phyloP scores from a whole-genome alignment of 2,797 vertebrate genomes.

The Oreochromis grahami region DNA sequence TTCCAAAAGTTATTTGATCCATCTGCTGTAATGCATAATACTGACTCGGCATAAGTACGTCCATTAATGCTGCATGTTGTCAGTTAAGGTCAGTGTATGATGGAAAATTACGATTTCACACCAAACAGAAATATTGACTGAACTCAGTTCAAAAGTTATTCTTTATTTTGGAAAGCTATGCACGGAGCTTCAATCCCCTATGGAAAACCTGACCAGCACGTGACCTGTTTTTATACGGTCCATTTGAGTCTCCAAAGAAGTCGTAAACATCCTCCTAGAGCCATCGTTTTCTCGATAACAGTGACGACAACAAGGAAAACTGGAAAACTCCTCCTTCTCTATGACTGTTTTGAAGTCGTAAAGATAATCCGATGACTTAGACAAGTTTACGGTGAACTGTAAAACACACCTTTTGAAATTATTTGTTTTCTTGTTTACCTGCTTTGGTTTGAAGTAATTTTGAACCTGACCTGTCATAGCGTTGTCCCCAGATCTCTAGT shows the following conservation, averaged over 20 bases:
- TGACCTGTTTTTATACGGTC: not conserved
- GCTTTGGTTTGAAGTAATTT: not conserved
- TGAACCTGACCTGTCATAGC: not conserved
- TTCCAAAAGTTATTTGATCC: not conserved
- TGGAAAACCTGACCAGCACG: not conserved
- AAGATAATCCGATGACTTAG: constrained; percentile 36
- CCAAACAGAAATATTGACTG: not conserved
- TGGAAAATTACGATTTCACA: not conserved
- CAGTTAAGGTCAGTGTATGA: not conserved
- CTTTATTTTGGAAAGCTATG: not conserved
- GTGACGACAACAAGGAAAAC: not conserved
- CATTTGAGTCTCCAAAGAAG: not conserved
- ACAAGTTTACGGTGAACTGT: not conserved
- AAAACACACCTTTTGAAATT: constrained; percentile 1
- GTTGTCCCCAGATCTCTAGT: not conserved
- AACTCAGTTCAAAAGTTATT: not conserved
- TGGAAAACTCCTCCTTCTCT: not conserved
- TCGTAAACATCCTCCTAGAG: not conserved
- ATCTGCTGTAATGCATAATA: not conserved
- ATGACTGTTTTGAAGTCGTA: constrained; percentile 27
- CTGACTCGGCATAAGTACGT: not conserved
- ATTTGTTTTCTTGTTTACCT: not conserved
- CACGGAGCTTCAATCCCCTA: not conserved
- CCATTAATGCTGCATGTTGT: constrained; percentile 12
- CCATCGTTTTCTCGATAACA: not conserved